These are phyloP conservation scores for Pseudochromis fuscus DNA, from an alignment of 2,797 vertebrate species.

Conservation along the genomic window DNA sequence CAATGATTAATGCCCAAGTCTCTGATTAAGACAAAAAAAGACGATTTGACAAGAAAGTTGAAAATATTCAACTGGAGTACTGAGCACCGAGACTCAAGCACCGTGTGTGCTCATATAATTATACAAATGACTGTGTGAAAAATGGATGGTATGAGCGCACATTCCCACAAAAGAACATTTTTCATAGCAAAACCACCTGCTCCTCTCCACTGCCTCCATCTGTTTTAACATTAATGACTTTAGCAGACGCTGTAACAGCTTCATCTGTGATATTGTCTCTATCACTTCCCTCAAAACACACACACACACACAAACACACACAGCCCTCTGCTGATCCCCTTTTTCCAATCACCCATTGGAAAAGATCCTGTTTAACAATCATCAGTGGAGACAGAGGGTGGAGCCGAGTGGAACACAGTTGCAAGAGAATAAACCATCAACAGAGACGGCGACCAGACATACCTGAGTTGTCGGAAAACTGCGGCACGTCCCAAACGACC, in stretches of 20 bases:
- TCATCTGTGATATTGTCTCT: conserved; percentile 40
- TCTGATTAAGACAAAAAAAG: conserved; percentile 15
- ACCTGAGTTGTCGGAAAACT: conserved; percentile 99
- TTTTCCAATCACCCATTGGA: conserved; percentile 71
- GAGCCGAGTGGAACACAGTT: conserved; percentile 57
- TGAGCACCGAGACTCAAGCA: background rate
- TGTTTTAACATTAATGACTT: conserved; percentile 62
- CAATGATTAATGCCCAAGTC: conserved; percentile 31
- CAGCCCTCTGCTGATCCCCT: conserved; percentile 38
- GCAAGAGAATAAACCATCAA: conserved; percentile 62
- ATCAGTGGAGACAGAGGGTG: conserved; percentile 56
- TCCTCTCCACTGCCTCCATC: conserved; percentile 35
- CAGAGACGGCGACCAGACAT: conserved; percentile 60
- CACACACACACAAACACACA: conserved; percentile 31
- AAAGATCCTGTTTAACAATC: conserved; percentile 74
- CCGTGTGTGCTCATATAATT: conserved; percentile 12
- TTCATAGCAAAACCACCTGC: conserved; percentile 72
- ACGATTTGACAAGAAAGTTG: conserved; percentile 29
- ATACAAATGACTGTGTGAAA: conserved; percentile 42
- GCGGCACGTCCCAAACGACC: conserved; percentile 92
- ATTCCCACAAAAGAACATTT: conserved; percentile 45
- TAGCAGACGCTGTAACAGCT: conserved; percentile 49
- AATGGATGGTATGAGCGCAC: conserved; percentile 48
- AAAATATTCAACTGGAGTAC: conserved; percentile 15
- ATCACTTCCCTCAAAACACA: conserved; percentile 34